Evolutionary conservation across 2,888 invertebrate species (phyloP).

Genomic region (Marronus borbonicus): DNA sequence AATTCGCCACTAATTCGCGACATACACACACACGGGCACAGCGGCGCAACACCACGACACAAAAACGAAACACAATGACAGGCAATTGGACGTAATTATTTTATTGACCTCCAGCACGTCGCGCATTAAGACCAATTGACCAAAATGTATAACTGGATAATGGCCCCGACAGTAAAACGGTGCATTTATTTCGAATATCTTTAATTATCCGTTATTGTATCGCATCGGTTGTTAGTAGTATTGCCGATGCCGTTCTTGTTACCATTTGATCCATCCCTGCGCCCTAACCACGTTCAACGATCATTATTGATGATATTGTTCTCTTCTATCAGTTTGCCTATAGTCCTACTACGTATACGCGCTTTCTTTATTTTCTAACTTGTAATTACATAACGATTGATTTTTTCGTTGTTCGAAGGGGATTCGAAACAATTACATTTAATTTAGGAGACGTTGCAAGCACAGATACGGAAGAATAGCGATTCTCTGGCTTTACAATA

Average conservation of each 20-base stretch:
- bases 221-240: not conserved
- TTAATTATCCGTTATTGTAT: slow-evolving; percentile 43
- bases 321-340: too few species aligned
- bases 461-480: too few species aligned
- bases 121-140: slow-evolving; percentile 46
- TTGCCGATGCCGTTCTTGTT: not conserved
- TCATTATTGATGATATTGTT: too few species aligned
- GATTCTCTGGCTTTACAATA: too few species aligned
- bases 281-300: too few species aligned
- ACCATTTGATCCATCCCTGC: not conserved
- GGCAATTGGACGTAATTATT: slow-evolving; percentile 46
- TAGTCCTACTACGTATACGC: too few species aligned
- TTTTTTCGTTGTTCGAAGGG: too few species aligned
- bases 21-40: not conserved
- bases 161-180: slow-evolving; percentile 32
- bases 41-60: not conserved
- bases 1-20: slow-evolving; percentile 41
- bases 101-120: slow-evolving; percentile 43
- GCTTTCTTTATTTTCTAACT: too few species aligned
- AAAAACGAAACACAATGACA: slow-evolving; percentile 42
- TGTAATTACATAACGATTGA: too few species aligned
- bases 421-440: too few species aligned
- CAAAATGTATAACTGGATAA: slow-evolving; percentile 48
- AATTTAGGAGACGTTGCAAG: too few species aligned
- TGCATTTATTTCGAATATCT: slow-evolving; percentile 46